phyloP scores from a whole-genome alignment of 2,113 vertebrate genomes.

The Pelusios castaneus region DNA sequence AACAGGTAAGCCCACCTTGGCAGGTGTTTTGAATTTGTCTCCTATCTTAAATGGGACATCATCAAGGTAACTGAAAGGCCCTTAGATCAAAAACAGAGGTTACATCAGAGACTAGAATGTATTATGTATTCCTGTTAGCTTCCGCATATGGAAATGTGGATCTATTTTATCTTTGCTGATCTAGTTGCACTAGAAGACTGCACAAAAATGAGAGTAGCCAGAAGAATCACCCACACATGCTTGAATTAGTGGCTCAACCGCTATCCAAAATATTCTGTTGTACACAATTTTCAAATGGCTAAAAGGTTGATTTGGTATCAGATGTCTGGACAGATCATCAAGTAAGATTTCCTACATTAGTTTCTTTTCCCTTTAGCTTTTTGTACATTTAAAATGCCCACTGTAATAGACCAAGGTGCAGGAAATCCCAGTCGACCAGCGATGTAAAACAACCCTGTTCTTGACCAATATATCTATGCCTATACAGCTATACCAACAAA shows the following conservation, averaged over 20 bases:
- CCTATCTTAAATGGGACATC: slow-evolving; percentile 98
- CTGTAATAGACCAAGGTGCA: neutral
- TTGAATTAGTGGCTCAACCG: neutral
- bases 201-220: neutral
- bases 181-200: neutral
- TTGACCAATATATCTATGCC: neutral
- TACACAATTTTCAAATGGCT: neutral
- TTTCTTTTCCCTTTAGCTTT: neutral
- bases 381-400: neutral
- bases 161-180: neutral
- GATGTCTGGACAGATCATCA: neutral
- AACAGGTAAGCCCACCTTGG: slow-evolving; percentile 94
- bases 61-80: slow-evolving; percentile 96
- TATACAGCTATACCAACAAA: neutral
- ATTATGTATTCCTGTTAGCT: neutral
- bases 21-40: slow-evolving; percentile 93
- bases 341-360: neutral
- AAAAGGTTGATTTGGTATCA: neutral
- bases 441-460: neutral
- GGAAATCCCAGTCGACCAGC: no score
- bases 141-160: neutral
- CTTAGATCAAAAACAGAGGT: slow-evolving; percentile 75
- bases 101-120: rapidly evolving
- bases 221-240: neutral
- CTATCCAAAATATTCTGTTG: neutral